Evolutionary conservation across 2,797 vertebrate species (phyloP).

Genomic region (Apodemus agrarius): DNA sequence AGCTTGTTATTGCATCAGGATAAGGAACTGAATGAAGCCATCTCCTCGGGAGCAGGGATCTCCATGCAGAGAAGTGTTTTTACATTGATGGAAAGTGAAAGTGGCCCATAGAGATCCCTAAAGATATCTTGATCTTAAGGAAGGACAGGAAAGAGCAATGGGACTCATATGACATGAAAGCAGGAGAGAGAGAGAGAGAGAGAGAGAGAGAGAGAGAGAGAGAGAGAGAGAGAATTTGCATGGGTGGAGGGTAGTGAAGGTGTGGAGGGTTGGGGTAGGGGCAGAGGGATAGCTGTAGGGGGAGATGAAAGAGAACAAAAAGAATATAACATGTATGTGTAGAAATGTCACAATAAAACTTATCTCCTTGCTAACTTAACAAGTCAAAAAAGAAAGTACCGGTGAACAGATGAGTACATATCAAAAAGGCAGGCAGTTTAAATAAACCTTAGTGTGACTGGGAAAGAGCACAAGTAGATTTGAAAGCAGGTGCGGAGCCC

Average conservation of each 20-base stretch:
- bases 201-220: too few species aligned
- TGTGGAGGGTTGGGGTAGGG: too few species aligned
- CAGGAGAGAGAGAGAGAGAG: neutral
- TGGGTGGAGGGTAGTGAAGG: neutral
- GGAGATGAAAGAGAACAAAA: neutral
- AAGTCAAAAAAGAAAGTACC: neutral
- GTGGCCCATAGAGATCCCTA: neutral
- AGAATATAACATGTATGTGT: neutral
- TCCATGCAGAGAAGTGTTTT: neutral
- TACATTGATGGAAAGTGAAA: neutral
- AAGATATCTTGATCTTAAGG: neutral
- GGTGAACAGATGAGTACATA: neutral
- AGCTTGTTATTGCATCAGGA: neutral
- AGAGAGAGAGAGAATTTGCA: neutral
- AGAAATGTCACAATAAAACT: neutral
- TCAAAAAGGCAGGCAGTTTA: neutral
- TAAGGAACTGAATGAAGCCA: neutral
- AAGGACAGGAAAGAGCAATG: neutral
- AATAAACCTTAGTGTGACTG: neutral
- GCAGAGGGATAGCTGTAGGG: neutral
- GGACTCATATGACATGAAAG: neutral
- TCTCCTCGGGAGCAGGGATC: neutral
- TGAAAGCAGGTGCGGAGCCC: neutral
- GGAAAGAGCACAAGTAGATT: neutral
- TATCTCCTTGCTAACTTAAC: neutral